Conservation (phyloP, 2,113 vertebrate genomes). For the Columba livia region DNA sequence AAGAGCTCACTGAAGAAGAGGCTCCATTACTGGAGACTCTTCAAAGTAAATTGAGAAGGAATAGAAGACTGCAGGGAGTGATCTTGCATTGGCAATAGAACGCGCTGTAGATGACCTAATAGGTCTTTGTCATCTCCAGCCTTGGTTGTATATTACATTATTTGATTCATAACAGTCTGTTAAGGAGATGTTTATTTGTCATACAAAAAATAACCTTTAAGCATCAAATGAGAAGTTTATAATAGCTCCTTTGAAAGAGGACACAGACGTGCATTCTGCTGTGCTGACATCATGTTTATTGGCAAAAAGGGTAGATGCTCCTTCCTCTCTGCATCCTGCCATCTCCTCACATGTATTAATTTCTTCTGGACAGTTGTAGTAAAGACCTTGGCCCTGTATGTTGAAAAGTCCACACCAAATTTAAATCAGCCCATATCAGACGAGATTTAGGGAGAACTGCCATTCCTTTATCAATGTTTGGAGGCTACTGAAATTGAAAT, state of each 20-base stretch:
- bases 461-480: neutral
- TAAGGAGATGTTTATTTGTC: constrained; percentile 21
- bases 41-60: neutral
- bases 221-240: constrained; percentile 1
- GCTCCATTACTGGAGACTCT: neutral
- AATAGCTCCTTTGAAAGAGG: constrained; percentile 2
- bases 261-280: neutral
- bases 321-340: neutral
- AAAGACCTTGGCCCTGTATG: neutral
- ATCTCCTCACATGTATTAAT: neutral
- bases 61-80: neutral
- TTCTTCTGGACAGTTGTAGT: neutral
- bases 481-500: neutral
- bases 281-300: neutral
- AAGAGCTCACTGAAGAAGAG: neutral
- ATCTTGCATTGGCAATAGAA: neutral
- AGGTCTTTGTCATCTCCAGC: neutral
- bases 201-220: constrained; percentile 25
- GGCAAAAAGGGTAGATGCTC: neutral
- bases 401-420: neutral
- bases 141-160: neutral
- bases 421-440: neutral
- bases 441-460: neutral
- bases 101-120: neutral
- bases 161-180: neutral